Conservation (phyloP, 1,140 invertebrate genomes). For the Zaprionus gabonicus region DNA sequence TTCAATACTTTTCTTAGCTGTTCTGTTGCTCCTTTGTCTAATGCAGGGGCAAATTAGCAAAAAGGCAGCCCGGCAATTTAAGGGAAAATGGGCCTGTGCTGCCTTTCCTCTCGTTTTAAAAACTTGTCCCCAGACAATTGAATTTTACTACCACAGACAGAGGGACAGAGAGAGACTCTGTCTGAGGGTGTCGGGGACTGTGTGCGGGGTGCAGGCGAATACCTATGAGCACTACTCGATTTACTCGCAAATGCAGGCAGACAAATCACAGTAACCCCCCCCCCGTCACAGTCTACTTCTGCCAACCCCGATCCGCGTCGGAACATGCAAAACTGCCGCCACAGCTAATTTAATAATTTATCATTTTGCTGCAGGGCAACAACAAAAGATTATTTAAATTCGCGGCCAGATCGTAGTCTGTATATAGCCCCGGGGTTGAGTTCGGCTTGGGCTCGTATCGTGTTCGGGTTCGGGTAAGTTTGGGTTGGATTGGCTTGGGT, state of each 20-base stretch:
- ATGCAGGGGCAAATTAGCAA: constrained; percentile 79
- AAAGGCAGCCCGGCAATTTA: constrained; percentile 74
- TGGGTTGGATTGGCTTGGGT: neutral
- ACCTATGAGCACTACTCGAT: constrained; percentile 10
- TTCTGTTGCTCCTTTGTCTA: constrained; percentile 39
- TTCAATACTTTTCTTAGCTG: constrained; percentile 6
- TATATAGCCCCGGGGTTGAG: constrained; percentile 18
- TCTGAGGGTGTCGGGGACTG: constrained; percentile 5
- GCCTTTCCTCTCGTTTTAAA: constrained; percentile 62
- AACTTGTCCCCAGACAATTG: constrained; percentile 80
- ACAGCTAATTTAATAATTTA: constrained; percentile 84
- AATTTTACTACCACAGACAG: constrained; percentile 70
- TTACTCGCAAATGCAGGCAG: constrained; percentile 45
- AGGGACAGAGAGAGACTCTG: neutral
- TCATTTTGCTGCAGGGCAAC: constrained; percentile 79
- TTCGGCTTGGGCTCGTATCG: constrained; percentile 22
- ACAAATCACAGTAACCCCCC: constrained; percentile 55
- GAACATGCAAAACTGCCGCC: constrained; percentile 75
- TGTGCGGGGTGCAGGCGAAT: constrained; percentile 23
- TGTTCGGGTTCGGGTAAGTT: neutral
- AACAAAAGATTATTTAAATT: constrained; percentile 84
- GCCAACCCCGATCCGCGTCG: neutral
- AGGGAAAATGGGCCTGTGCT: constrained; percentile 66
- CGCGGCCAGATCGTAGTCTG: constrained; percentile 46
- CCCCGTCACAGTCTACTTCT: neutral